These are phyloP conservation scores for Channa striata DNA, from an alignment of 2,797 vertebrate species.

Conservation along the genomic window DNA sequence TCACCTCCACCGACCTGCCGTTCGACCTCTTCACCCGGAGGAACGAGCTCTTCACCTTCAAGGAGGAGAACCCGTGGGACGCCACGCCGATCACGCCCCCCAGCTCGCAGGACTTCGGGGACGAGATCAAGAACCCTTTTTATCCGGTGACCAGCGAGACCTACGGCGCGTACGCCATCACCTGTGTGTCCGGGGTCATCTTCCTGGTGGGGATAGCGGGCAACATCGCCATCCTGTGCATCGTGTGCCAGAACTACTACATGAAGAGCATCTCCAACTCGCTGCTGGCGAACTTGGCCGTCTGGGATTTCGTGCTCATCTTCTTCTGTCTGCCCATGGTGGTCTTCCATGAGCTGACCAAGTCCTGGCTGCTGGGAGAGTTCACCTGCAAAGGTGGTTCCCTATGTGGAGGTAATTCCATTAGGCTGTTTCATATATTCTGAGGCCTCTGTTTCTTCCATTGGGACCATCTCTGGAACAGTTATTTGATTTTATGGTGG, in stretches of 20 bases:
- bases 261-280: constrained; percentile 99
- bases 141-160: constrained; percentile 95
- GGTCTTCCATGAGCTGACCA: constrained; percentile 96
- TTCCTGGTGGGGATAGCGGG: constrained; percentile 94
- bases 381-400: constrained; percentile 97
- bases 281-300: constrained; percentile 94
- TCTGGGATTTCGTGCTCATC: constrained; percentile 97
- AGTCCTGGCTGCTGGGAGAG: constrained; percentile 96
- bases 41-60: constrained; percentile 80
- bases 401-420: constrained; percentile 94
- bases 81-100: constrained; percentile 86
- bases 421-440: neutral
- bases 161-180: constrained; percentile 94
- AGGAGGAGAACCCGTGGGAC: constrained; percentile 84
- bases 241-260: constrained; percentile 99
- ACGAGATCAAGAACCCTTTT: constrained; percentile 93
- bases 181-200: constrained; percentile 91
- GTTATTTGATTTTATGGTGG: neutral
- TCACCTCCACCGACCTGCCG: constrained; percentile 84
- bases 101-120: constrained; percentile 81
- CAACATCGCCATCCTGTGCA: constrained; percentile 97
- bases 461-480: neutral
- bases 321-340: constrained; percentile 96
- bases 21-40: constrained; percentile 80
- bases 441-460: neutral